phyloP scores from a whole-genome alignment of 2,797 vertebrate species.

The Acanthornis magna region DNA sequence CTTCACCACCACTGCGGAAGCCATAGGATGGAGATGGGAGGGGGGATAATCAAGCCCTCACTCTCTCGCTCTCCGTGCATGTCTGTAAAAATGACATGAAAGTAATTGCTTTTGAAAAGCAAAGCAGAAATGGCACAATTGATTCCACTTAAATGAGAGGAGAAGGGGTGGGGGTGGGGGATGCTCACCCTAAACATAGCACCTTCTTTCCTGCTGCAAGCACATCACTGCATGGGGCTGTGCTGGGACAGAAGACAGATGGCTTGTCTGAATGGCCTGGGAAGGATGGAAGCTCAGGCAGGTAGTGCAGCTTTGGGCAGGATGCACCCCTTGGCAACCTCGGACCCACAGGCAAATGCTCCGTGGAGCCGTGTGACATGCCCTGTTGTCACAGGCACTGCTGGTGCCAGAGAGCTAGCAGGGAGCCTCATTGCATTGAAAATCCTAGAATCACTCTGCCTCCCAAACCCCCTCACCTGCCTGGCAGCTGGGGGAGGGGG shows the following conservation, averaged over 20 bases:
- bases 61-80: constrained; percentile 80
- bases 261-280: background rate
- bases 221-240: background rate
- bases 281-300: background rate
- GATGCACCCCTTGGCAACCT: background rate
- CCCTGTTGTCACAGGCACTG: background rate
- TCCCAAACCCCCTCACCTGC: background rate
- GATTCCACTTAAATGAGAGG: constrained; percentile 86
- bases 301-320: background rate
- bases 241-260: background rate
- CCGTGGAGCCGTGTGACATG: background rate
- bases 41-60: constrained; percentile 84
- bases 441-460: background rate
- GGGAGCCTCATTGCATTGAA: background rate
- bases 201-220: constrained; percentile 44
- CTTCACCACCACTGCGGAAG: constrained; percentile 81
- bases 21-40: constrained; percentile 65
- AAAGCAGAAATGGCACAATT: constrained; percentile 85
- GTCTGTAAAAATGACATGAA: constrained; percentile 90
- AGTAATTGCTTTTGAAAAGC: constrained; percentile 94
- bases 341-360: background rate
- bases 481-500: background rate
- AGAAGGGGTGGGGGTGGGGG: constrained; percentile 58
- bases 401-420: background rate
- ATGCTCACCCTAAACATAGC: constrained; percentile 43